Evolutionary conservation across 2,113 vertebrate genomes (phyloP).

Genomic region (Theristicus caerulescens): DNA sequence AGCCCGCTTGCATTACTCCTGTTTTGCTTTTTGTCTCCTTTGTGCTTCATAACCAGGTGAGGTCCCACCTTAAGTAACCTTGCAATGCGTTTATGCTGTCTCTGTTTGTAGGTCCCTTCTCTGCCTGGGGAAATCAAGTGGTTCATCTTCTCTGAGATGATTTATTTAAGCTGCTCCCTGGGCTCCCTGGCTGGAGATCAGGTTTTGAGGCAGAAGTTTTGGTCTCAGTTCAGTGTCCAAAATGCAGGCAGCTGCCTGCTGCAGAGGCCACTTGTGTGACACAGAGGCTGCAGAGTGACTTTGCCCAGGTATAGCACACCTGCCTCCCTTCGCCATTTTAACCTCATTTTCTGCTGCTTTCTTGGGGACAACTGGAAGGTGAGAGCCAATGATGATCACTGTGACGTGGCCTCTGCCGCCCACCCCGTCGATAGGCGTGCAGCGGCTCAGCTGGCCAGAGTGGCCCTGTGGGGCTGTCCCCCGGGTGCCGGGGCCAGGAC

Average conservation of each 20-base stretch:
- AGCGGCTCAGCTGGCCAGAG: fast-evolving
- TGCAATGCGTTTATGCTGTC: fast-evolving
- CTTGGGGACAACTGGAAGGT: neutral
- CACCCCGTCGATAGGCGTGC: fast-evolving
- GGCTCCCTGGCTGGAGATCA: neutral
- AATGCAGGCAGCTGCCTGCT: neutral
- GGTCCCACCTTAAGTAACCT: neutral
- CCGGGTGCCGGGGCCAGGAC: neutral
- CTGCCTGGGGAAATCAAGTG: neutral
- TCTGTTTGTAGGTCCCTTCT: neutral
- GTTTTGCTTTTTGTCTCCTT: neutral
- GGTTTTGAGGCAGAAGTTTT: neutral
- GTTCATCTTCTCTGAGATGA: neutral
- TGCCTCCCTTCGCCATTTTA: neutral
- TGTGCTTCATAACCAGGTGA: fast-evolving
- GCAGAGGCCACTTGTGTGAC: fast-evolving
- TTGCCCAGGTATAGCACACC: too few relatives aligned
- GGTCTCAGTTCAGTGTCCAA: neutral
- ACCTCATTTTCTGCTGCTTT: neutral
- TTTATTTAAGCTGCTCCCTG: neutral
- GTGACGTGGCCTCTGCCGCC: fast-evolving
- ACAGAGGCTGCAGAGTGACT: neutral
- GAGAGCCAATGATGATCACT: neutral
- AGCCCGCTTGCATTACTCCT: neutral
- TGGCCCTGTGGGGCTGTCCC: neutral